Evolutionary conservation across 2,797 vertebrate genomes (phyloP).

Genomic region (Pitangus sulphuratus): DNA sequence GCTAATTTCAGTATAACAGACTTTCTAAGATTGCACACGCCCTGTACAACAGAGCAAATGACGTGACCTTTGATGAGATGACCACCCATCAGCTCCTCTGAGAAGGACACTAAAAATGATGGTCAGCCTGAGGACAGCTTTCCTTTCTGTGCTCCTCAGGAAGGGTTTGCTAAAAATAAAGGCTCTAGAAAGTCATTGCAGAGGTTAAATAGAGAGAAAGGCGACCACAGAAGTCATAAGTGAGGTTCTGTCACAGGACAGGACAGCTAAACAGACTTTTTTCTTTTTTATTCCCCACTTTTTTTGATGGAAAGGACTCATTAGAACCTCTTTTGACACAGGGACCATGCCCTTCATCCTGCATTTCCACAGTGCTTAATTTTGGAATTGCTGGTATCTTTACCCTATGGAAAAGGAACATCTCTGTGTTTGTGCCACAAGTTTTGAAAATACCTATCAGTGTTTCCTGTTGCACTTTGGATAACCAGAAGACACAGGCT

Average conservation of each 20-base stretch:
- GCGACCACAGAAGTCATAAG: neutral
- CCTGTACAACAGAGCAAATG: neutral
- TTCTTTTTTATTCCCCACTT: neutral
- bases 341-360: neutral
- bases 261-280: neutral
- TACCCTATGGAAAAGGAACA: neutral
- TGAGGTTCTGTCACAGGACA: accelerated
- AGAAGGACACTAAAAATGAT: neutral
- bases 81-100: neutral
- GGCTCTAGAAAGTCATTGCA: neutral
- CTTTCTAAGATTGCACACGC: neutral
- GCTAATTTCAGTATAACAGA: neutral
- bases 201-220: neutral
- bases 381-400: neutral
- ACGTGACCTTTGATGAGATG: neutral
- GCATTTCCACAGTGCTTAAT: neutral
- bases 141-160: neutral
- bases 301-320: neutral
- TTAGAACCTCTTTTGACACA: neutral
- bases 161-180: neutral
- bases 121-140: neutral
- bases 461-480: neutral
- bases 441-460: neutral
- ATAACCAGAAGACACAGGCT: neutral
- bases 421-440: neutral